phyloP scores from a whole-genome alignment of 2,113 vertebrate genomes.

The Seriola dumerili region DNA sequence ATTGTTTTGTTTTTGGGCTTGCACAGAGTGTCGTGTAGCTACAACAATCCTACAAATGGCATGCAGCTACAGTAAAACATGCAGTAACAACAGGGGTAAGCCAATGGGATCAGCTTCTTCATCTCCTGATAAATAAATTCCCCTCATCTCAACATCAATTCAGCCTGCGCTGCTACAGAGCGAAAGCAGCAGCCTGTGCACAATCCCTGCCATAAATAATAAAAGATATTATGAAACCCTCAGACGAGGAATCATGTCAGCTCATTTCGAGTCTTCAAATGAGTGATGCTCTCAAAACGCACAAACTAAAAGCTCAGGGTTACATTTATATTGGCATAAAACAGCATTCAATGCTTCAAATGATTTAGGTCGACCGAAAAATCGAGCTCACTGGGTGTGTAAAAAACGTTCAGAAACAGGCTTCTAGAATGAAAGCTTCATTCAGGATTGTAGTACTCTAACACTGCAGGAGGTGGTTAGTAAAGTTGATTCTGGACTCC shows the following conservation, averaged over 20 bases:
- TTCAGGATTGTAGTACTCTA: slow-evolving; percentile 1
- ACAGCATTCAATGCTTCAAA: not conserved
- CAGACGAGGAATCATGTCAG: slow-evolving; percentile 10
- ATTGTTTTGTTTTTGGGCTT: slow-evolving; percentile 16
- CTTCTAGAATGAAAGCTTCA: not conserved
- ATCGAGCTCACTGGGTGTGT: not conserved
- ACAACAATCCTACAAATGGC: slow-evolving; percentile 26
- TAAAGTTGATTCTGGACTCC: slow-evolving; percentile 40
- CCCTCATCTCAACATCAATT: slow-evolving; percentile 18
- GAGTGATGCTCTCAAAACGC: slow-evolving; percentile 15
- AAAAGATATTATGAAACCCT: slow-evolving; percentile 36
- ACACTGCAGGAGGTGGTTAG: slow-evolving; percentile 25
- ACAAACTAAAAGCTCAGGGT: slow-evolving; percentile 8
- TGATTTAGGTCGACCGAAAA: slow-evolving; percentile 20
- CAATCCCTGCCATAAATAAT: slow-evolving; percentile 43
- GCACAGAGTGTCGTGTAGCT: not conserved
- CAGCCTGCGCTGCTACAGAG: slow-evolving; percentile 2
- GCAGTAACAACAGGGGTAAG: slow-evolving; percentile 1
- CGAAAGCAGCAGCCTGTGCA: slow-evolving; percentile 26
- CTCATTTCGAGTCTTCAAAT: slow-evolving; percentile 32
- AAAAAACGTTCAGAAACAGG: slow-evolving; percentile 1
- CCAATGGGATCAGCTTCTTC: slow-evolving; percentile 31
- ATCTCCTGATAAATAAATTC: slow-evolving; percentile 45
- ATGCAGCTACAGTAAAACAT: not conserved
- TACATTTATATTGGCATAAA: slow-evolving; percentile 25